Evolutionary conservation across 2,888 invertebrate genomes (phyloP).

Genomic region (Eupelmus urozonus): DNA sequence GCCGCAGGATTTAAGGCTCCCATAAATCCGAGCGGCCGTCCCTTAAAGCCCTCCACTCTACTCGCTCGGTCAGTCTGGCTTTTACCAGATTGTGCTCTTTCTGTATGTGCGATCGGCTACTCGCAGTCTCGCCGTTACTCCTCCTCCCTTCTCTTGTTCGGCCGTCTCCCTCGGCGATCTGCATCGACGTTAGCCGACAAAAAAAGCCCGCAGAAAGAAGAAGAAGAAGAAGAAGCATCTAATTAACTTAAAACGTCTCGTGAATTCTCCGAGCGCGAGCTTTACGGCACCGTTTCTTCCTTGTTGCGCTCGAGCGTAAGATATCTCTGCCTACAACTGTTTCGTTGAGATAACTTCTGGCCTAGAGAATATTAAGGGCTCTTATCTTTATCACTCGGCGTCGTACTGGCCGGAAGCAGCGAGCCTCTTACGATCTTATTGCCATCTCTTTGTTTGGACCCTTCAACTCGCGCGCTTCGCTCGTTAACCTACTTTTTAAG

Average conservation of each 20-base stretch:
- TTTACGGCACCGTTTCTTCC: not conserved
- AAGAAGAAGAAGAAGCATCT: not conserved
- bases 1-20: slow-evolving; percentile 70
- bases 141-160: slow-evolving; percentile 56
- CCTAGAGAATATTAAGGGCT: slow-evolving; percentile 4
- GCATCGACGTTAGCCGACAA: not conserved
- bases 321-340: no score
- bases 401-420: not conserved
- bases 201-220: no score
- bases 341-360: not conserved
- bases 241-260: slow-evolving; percentile 43
- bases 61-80: slow-evolving; percentile 66
- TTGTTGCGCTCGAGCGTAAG: not conserved
- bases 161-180: slow-evolving; percentile 42
- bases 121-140: slow-evolving; percentile 51
- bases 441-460: not conserved
- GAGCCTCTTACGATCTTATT: slow-evolving; percentile 7
- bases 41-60: slow-evolving; percentile 68
- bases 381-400: slow-evolving; percentile 34
- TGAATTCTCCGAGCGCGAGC: not conserved
- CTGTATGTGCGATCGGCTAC: slow-evolving; percentile 55
- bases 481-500: slow-evolving; percentile 31
- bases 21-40: slow-evolving; percentile 72
- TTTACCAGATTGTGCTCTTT: slow-evolving; percentile 74
- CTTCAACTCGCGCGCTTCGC: not conserved